Base-by-base conservation (phyloP, 2,113 vertebrate genomes). In the Halcyon senegalensis region DNA sequence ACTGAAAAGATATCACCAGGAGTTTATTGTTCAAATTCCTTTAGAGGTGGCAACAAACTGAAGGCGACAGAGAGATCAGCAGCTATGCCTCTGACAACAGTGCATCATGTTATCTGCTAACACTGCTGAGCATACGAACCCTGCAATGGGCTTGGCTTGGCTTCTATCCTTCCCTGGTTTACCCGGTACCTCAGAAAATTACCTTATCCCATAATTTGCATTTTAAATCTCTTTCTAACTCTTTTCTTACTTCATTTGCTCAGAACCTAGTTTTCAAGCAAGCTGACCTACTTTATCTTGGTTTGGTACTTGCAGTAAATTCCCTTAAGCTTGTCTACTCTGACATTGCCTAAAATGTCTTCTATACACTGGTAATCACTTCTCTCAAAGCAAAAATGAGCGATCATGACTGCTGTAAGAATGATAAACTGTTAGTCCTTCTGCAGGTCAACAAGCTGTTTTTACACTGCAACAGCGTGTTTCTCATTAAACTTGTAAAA, bases 261-360 rank as follows among this genome's bases (percentile, higher is more conserved):
- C 81, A 93, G 87, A 96, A 94, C 84, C 91, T 58, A 94, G 66
- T 95, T 96, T 95, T 94, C 84, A 87, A 93, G 91, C 69, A 82
- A 96, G 87, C 77, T 95, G 96, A 94, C 96, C 96, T 95, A 97
- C 91, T 97, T 97, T 93, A 85, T 93, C 93, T 95, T 94, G 70
- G 95, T 95, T 94, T 94, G 86, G 91, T 91, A 83, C 84, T 95
- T 89, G 66, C 81, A 83, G 84, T 79, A 93, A 96, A 95, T 94
- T 96, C 94, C 81, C 91, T 85, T 94, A 93, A 95, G 91, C 84
- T 96, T 91, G 66, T 94, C 91, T 97, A 72, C 46, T 82, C 81
- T 0, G 0, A 78, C 69, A 93, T 31, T 68, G 41, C 84, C 93
- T 89, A 68, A 93, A 91, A 94, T 66, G 87, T 69, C 84, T 91